A percentile compares a stretch with the other conserved stretches of the same genome.
Conservation (phyloP, 1,140 invertebrate genomes). For the Drosophila kanapiae region DNA sequence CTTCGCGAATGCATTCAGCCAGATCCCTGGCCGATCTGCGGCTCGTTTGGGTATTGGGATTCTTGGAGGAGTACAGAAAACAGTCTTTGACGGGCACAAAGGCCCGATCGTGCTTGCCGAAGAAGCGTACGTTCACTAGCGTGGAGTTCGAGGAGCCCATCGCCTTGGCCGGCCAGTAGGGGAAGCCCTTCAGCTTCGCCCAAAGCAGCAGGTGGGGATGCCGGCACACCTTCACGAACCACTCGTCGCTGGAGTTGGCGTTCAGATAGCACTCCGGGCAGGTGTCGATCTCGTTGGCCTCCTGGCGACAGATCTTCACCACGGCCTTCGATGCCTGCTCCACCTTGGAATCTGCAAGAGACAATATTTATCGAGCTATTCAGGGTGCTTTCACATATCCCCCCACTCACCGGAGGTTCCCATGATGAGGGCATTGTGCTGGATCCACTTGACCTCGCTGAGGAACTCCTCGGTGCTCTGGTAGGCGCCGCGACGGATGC, state of each 20-base stretch:
- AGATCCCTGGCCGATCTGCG: constrained; percentile 86
- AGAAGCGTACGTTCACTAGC: constrained; percentile 95
- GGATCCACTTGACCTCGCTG: constrained; percentile 95
- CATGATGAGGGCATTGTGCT: constrained; percentile 94
- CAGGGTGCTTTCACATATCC: no score
- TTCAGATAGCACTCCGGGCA: constrained; percentile 96
- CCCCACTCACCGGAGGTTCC: constrained; percentile 92
- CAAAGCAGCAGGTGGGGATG: constrained; percentile 95
- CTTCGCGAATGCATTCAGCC: constrained; percentile 86
- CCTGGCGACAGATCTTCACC: constrained; percentile 93
- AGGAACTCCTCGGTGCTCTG: constrained; percentile 95
- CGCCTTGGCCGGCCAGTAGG: constrained; percentile 97
- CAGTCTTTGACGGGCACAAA: constrained; percentile 95
- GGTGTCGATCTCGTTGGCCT: constrained; percentile 96
- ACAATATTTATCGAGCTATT: not conserved
- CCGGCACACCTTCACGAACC: constrained; percentile 96
- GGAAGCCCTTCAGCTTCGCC: constrained; percentile 97
- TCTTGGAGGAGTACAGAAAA: constrained; percentile 91
- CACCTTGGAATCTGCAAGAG: constrained; percentile 87
- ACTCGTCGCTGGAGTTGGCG: constrained; percentile 92
- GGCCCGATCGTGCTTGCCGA: constrained; percentile 96
- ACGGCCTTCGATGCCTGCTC: constrained; percentile 89
- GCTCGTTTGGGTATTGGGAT: constrained; percentile 86
- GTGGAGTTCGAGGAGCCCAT: constrained; percentile 91
- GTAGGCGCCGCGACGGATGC: constrained; percentile 92